Conservation (phyloP, 2,888 invertebrate genomes). For the Drosophila fungiperda region DNA sequence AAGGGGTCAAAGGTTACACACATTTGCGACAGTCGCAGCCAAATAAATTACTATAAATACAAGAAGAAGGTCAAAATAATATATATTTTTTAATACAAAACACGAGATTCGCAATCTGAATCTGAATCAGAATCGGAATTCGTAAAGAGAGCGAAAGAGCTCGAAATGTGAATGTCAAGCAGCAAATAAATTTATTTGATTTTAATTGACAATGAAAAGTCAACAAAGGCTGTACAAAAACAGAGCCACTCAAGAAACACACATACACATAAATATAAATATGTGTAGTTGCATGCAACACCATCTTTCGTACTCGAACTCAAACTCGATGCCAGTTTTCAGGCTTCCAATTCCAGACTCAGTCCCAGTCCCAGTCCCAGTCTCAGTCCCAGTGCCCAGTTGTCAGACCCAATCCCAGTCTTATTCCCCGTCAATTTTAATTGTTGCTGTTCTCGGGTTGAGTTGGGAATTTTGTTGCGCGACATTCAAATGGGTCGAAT, state of each 20-base stretch:
- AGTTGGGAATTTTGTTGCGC: slow-evolving; percentile 71
- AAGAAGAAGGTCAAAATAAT: slow-evolving; percentile 61
- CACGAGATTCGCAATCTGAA: slow-evolving; percentile 38
- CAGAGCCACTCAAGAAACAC: slow-evolving; percentile 8
- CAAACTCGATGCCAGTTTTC: slow-evolving; percentile 52
- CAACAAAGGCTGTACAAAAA: slow-evolving; percentile 55
- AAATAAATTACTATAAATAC: slow-evolving; percentile 48
- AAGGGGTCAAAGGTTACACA: slow-evolving; percentile 16
- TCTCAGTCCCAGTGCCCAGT: slow-evolving; percentile 21
- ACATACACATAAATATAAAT: background rate
- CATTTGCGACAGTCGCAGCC: slow-evolving; percentile 36
- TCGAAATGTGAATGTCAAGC: slow-evolving; percentile 68
- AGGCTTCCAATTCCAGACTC: slow-evolving; percentile 34
- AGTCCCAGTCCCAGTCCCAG: slow-evolving; percentile 20
- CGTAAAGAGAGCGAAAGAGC: slow-evolving; percentile 20
- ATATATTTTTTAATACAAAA: slow-evolving; percentile 54
- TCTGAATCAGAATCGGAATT: slow-evolving; percentile 43
- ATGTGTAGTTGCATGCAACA: slow-evolving; percentile 2
- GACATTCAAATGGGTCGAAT: slow-evolving; percentile 83
- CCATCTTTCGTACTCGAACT: slow-evolving; percentile 12
- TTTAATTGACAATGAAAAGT: slow-evolving; percentile 83
- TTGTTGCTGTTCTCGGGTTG: slow-evolving; percentile 65
- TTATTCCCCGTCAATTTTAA: slow-evolving; percentile 75
- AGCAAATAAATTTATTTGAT: slow-evolving; percentile 82
- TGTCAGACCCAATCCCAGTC: slow-evolving; percentile 25